Base-by-base conservation (phyloP, 2,888 invertebrate species). In the Linnaemya tessellans region DNA sequence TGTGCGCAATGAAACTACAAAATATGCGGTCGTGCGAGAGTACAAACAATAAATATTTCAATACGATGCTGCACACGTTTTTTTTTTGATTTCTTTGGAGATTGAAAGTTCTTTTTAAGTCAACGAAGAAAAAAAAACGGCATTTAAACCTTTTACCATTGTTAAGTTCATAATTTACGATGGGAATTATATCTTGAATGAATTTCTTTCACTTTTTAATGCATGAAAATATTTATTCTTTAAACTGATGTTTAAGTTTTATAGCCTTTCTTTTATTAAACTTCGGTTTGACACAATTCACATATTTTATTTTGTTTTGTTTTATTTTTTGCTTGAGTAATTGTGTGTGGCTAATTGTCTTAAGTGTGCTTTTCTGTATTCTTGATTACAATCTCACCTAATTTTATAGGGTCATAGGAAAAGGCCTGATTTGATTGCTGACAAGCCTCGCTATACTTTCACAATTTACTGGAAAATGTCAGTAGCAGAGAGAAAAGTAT, bases 81-180 rank as follows among this genome's bases (percentile, higher is more conserved):
- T 46, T 22, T 22, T 58, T 82, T 56, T 35, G n/a, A 43, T 77
- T 58, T 80, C 15, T 43, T 68, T 64, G 41, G 65, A 77, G 60
- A 80, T 77, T 77, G 80, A 84, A 84, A 84, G 80, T 84, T 84
- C 77, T 84, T 71, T 75, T 20, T 30, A 30, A 30, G 30, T n/a
- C n/a, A n/a, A n/a, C n/a, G 5, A 41, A 41, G 41, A 11, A 38
- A 20, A 20, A 62, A 62, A 68, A 54, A 30, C 25, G 62, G 20
- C 60, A 8, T 13, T 46, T 56, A 67, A 71, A 80, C 56, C 58
- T 67, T 74, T 67, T 60, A 20, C 65, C 71, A 73, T 80, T 73
- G 65, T 80, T 73, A 56, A 20, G 11, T 18, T 80, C 25, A 73
- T 80, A 73, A 80, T 80, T 80, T 80, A 67, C 67, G 58, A 73